Evolutionary conservation across 2,113 vertebrate genomes (phyloP).

Genomic region (Rhipidura dahli): DNA sequence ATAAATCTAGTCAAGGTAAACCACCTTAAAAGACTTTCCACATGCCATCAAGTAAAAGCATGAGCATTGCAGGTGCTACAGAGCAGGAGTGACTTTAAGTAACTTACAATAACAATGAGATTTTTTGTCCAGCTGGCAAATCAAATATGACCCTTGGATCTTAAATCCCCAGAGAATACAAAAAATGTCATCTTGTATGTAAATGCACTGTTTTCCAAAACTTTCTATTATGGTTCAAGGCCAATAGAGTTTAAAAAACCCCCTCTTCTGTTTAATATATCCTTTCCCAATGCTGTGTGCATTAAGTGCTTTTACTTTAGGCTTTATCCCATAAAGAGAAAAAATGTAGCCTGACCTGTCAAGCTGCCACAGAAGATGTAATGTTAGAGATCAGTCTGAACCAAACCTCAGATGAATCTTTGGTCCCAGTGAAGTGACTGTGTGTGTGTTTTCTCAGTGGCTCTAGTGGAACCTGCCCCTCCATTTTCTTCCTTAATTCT

Average conservation of each 20-base stretch:
- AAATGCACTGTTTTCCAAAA: background rate
- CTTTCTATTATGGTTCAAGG: background rate
- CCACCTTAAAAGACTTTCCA: background rate
- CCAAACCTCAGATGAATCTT: background rate
- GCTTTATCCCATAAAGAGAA: background rate
- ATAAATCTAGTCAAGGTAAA: background rate
- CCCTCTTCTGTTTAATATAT: background rate
- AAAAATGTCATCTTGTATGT: background rate
- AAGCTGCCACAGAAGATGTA: background rate
- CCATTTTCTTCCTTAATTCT: background rate
- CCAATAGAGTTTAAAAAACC: background rate
- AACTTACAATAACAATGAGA: background rate
- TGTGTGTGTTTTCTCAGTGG: background rate
- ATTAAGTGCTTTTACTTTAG: background rate
- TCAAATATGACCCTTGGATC: background rate
- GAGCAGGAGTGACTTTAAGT: background rate
- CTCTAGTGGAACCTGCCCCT: background rate
- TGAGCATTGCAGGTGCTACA: background rate
- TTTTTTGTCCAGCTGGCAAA: background rate
- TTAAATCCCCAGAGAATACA: background rate
- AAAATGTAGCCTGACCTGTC: background rate
- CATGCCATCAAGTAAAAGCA: background rate
- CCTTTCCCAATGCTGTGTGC: background rate
- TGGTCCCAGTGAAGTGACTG: background rate
- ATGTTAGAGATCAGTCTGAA: background rate